Conservation (phyloP, 64 coral and sea anemone species). For the Porites australiensis region DNA sequence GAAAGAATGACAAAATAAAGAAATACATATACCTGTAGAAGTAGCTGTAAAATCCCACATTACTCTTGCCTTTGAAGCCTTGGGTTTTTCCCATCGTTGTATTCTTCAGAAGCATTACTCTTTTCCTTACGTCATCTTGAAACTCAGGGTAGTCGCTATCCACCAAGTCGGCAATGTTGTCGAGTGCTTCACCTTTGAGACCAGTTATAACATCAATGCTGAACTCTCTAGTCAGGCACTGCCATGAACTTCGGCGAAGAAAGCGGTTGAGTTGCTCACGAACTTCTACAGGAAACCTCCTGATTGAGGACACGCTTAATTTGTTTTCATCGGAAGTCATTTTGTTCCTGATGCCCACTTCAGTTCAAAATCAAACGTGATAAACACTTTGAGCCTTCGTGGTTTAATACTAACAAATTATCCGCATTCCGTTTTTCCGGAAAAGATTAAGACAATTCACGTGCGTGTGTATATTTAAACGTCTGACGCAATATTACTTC, state of each 20-base stretch:
- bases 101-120: slow-evolving; percentile 18
- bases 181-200: slow-evolving; percentile 10
- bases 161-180: slow-evolving; percentile 44
- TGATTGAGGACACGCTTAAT: slow-evolving; percentile 4
- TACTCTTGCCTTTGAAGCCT: slow-evolving; percentile 56
- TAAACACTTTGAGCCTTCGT: too few relatives aligned
- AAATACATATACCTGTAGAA: slow-evolving; percentile 83
- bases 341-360: too few relatives aligned
- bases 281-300: slow-evolving; percentile 49
- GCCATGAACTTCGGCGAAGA: slow-evolving; percentile 29
- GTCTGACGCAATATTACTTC: too few relatives aligned
- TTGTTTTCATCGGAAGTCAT: neutral
- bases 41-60: slow-evolving; percentile 34
- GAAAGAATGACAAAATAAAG: too few relatives aligned
- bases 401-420: too few relatives aligned
- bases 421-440: too few relatives aligned
- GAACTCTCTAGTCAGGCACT: slow-evolving; percentile 57
- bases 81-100: slow-evolving; percentile 17
- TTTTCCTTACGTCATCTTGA: slow-evolving; percentile 37
- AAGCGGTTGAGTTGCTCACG: slow-evolving; percentile 42
- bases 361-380: too few relatives aligned
- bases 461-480: too few relatives aligned
- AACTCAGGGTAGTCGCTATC: slow-evolving; percentile 28
- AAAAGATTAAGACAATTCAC: too few relatives aligned
- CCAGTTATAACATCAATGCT: slow-evolving; percentile 57